phyloP scores from a whole-genome alignment of 2,888 invertebrate species.

The Ichneumoninae sp. region DNA sequence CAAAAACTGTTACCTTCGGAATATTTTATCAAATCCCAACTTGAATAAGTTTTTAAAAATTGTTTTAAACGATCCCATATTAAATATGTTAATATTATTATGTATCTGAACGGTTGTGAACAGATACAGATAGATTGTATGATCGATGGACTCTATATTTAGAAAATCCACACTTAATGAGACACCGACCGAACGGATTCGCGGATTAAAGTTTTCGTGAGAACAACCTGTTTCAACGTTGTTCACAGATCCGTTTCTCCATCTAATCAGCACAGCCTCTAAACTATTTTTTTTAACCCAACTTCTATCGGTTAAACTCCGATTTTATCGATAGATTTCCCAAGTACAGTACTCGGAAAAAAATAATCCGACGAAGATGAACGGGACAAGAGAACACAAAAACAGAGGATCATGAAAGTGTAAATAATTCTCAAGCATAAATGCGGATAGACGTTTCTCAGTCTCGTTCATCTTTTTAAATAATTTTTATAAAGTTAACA shows the following conservation, averaged over 20 bases:
- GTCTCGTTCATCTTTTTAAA: slow-evolving; percentile 14
- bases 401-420: slow-evolving; percentile 55
- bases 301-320: slow-evolving; percentile 1
- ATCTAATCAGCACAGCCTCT: slow-evolving; percentile 5
- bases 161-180: slow-evolving; percentile 75
- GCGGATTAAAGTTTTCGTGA: slow-evolving; percentile 39
- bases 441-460: slow-evolving; percentile 36
- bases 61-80: slow-evolving; percentile 78
- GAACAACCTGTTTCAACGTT: slow-evolving; percentile 26
- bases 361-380: slow-evolving; percentile 12
- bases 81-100: slow-evolving; percentile 83
- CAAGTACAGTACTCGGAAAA: slow-evolving; percentile 14
- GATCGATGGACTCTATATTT: slow-evolving; percentile 77
- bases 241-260: slow-evolving; percentile 2
- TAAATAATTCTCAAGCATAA: slow-evolving; percentile 62
- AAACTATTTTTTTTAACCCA: background rate
- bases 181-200: slow-evolving; percentile 70
- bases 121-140: slow-evolving; percentile 81
- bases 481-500: background rate
- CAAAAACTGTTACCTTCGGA: slow-evolving; percentile 41
- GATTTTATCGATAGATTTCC: slow-evolving; percentile 4
- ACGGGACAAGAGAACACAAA: slow-evolving; percentile 28
- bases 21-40: slow-evolving; percentile 28
- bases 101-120: slow-evolving; percentile 82
- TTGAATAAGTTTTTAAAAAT: slow-evolving; percentile 25